Evolutionary conservation across 2,888 invertebrate species (phyloP).

Genomic region (Dromius quadrimaculatus): DNA sequence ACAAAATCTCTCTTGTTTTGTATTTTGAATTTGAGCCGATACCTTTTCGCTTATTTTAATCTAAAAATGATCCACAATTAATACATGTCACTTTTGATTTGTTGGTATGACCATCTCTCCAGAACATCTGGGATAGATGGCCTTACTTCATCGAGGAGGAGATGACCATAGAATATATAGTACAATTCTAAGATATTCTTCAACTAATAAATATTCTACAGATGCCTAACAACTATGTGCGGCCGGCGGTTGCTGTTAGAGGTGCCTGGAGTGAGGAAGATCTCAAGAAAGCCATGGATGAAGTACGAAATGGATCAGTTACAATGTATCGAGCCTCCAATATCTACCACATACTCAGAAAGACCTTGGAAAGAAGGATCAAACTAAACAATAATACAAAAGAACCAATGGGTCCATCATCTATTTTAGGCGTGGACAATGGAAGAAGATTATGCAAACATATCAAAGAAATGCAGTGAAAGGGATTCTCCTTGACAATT

Average conservation of each 20-base stretch:
- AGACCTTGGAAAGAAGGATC: constrained; percentile 48
- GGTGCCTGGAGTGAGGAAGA: constrained; percentile 46
- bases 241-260: constrained; percentile 24
- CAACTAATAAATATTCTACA: constrained; percentile 32
- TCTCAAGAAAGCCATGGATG: constrained; percentile 48
- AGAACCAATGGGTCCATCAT: constrained; percentile 51
- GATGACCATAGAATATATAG: too few species aligned
- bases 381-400: constrained; percentile 38
- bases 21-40: too few species aligned
- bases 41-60: too few species aligned
- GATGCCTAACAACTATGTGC: constrained; percentile 42
- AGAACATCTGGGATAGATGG: background rate
- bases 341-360: constrained; percentile 47
- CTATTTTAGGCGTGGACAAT: constrained; percentile 48
- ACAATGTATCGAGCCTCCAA: constrained; percentile 46
- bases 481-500: constrained; percentile 52
- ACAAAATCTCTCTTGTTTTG: too few species aligned
- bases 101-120: background rate
- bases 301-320: constrained; percentile 46
- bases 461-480: constrained; percentile 52
- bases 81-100: too few species aligned
- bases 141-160: background rate
- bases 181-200: constrained; percentile 1
- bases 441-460: constrained; percentile 52
- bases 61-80: too few species aligned